Base-by-base conservation (phyloP, 2,113 vertebrate genomes). In the Alligator mississippiensis region DNA sequence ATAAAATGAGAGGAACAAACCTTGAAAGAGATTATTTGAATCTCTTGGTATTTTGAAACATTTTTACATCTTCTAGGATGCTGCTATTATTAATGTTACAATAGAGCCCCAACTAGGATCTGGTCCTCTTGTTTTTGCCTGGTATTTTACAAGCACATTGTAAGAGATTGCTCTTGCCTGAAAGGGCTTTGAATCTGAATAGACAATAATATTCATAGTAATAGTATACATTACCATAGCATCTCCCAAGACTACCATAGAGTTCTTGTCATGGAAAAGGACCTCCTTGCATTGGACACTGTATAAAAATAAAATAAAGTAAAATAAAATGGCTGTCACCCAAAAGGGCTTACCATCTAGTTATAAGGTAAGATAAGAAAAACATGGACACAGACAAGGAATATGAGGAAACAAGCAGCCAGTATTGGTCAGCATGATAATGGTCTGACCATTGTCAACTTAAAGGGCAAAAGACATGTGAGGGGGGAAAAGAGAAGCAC, bases 281-380 rank as follows among this genome's bases (percentile, higher is more conserved):
- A 55, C n/a, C 30, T 4, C 38, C 24, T 6, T 38, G 74, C 38
- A 7, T 18, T 81, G 75, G 19, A 5, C 74, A 55, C 3, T 24
- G 5, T 30, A 74, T 9, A 82, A 75, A 63, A 30, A 22, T 11
- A 27, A 19, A 55, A 79, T 4, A 59, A 60, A 55, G 6, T 74
- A 21, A 21, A 38, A 47, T 47, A 66, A 24, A 4, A 19, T 70
- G 34, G 1, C 0, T 25, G 66, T 66, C 81, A 2, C 15, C 4
- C 21, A 0, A 2, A 5, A 74, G 13, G 55, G 3, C 1, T 57
- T 59, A 18, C 25, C 27, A 4, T 2, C 2, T 25, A 28, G n/a
- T 6, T 66, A 34, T 25, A 77, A 80, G 10, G 15, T 3, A 6
- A 34, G 21, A 80, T 47, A 9, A n/a, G 1, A 58, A 47, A 6